Percentiles rank a stretch among this genome's conserved stretches.
Evolutionary conservation across 2,888 invertebrate species (phyloP).

Genomic region (Chironomus riparius): DNA sequence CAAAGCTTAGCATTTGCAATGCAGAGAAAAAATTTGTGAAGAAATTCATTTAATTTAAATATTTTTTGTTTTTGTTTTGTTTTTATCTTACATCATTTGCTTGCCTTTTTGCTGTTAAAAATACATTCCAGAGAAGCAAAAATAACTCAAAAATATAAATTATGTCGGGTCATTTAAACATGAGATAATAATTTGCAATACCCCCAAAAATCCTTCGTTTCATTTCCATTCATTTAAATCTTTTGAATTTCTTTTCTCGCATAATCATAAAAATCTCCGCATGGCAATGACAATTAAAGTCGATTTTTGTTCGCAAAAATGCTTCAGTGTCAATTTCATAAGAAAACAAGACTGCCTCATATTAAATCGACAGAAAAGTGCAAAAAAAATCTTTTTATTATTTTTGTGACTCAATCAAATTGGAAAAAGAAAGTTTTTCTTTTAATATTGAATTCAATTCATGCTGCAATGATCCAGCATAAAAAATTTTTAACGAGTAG

Average conservation of each 20-base stretch:
- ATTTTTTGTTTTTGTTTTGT: background rate
- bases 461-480: conserved; percentile 9
- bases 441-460: background rate
- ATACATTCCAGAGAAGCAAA: background rate
- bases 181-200: no score
- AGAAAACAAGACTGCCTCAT: background rate
- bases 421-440: background rate
- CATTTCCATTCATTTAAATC: conserved; percentile 10
- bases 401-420: background rate
- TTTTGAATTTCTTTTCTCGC: background rate
- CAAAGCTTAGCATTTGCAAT: no score
- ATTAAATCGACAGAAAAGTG: background rate
- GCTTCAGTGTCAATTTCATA: background rate
- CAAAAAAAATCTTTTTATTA: background rate
- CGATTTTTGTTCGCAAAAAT: background rate
- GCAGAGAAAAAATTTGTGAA: background rate
- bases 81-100: background rate
- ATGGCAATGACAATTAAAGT: background rate
- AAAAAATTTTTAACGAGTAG: background rate
- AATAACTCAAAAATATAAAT: background rate
- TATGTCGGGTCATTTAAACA: background rate
- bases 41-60: background rate
- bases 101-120: background rate
- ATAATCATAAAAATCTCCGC: background rate
- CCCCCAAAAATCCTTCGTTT: background rate